A percentile compares a stretch with the other conserved stretches of the same genome.
phyloP scores from a whole-genome alignment of 1,140 invertebrate genomes.

The Cotesia typhae region DNA sequence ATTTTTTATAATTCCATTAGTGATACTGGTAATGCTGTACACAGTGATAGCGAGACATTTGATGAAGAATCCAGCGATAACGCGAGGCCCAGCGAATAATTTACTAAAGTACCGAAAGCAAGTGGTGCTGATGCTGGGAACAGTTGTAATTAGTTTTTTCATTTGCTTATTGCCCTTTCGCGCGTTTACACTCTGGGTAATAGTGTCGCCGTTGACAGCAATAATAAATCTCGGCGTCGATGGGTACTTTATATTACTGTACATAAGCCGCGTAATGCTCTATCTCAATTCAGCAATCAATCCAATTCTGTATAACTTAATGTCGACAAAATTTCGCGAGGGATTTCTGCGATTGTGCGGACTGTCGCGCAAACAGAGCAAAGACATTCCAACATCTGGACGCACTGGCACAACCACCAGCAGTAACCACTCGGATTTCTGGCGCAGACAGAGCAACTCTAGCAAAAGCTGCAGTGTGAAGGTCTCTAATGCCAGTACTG shows the following conservation, averaged over 20 bases:
- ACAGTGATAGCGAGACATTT: constrained; percentile 84
- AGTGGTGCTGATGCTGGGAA: constrained; percentile 88
- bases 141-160: constrained; percentile 91
- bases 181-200: constrained; percentile 85
- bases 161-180: constrained; percentile 88
- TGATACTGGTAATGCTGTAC: constrained; percentile 83
- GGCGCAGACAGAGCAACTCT: constrained; percentile 51
- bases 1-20: constrained; percentile 86
- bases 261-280: constrained; percentile 85
- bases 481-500: constrained; percentile 40
- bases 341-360: constrained; percentile 77
- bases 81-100: constrained; percentile 70
- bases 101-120: constrained; percentile 74
- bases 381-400: constrained; percentile 45
- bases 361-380: constrained; percentile 41
- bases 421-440: constrained; percentile 55
- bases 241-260: constrained; percentile 84
- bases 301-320: constrained; percentile 88
- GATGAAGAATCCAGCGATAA: constrained; percentile 78
- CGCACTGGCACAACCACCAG: constrained; percentile 51
- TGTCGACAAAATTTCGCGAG: constrained; percentile 90
- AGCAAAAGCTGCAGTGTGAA: constrained; percentile 51
- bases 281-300: constrained; percentile 91
- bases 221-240: constrained; percentile 74
- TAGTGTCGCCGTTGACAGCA: constrained; percentile 75